These are phyloP conservation scores for Minunthozetes semirufus DNA, from an alignment of 2,888 invertebrate species.

Conservation along the genomic window DNA sequence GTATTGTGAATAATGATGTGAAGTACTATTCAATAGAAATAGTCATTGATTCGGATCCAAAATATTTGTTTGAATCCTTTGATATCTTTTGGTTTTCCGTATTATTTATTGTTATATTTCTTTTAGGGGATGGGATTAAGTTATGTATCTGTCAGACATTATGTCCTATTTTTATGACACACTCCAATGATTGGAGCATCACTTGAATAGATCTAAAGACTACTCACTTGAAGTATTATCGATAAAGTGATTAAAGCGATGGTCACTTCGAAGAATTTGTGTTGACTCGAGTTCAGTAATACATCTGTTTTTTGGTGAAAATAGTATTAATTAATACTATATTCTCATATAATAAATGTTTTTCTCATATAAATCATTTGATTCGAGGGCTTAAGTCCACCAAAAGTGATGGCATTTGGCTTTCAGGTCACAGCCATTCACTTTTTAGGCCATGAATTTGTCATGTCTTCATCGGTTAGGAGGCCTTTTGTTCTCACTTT, in stretches of 20 bases:
- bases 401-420: too few relatives aligned
- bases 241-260: conserved; percentile 34
- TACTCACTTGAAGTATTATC: conserved; percentile 36
- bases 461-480: too few relatives aligned
- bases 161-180: neutral
- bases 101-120: neutral
- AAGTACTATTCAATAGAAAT: neutral
- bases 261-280: conserved; percentile 36
- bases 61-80: neutral
- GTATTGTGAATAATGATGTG: neutral
- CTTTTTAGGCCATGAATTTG: too few relatives aligned
- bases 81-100: neutral
- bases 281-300: conserved; percentile 36
- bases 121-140: conserved; percentile 1
- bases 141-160: neutral
- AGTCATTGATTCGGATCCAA: neutral
- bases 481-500: too few relatives aligned
- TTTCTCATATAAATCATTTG: too few relatives aligned
- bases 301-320: conserved; percentile 28
- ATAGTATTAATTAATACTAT: neutral
- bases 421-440: too few relatives aligned
- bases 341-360: too few relatives aligned
- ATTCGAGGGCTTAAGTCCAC: too few relatives aligned
- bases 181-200: neutral
- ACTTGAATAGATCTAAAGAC: conserved; percentile 33